Conservation (phyloP, 1,140 invertebrate genomes). For the Pseudomyrmex gracilis region DNA sequence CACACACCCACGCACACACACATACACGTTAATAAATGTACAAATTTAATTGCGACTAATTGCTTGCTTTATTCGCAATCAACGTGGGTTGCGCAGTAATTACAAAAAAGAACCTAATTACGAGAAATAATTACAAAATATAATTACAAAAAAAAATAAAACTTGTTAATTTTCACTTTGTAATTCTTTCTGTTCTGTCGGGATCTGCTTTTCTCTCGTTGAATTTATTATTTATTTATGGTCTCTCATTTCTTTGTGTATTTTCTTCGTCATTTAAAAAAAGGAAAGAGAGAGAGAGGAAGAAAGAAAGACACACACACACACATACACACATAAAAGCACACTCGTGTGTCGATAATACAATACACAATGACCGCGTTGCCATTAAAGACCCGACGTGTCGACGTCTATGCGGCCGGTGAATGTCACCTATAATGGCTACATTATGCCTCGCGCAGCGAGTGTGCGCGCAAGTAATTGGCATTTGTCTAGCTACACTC, state of each 20-base stretch:
- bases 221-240: neutral
- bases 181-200: neutral
- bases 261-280: neutral
- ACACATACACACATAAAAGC: neutral
- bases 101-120: neutral
- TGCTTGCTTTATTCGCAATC: neutral
- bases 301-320: too few relatives aligned
- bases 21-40: too few relatives aligned
- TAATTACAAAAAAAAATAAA: neutral
- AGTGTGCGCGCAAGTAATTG: conserved; percentile 35
- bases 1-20: neutral
- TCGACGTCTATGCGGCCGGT: conserved; percentile 37
- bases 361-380: conserved; percentile 2
- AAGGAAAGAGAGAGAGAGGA: too few relatives aligned
- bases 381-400: conserved; percentile 10
- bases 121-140: too few relatives aligned
- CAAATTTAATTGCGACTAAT: neutral
- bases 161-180: neutral
- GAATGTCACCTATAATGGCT: conserved; percentile 48
- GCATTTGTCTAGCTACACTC: conserved; percentile 22
- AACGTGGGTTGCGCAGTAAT: neutral
- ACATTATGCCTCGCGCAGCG: conserved; percentile 27
- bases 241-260: neutral
- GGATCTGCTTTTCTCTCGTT: too few relatives aligned
- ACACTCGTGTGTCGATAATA: conserved; percentile 14